phyloP scores from a whole-genome alignment of 2,113 vertebrate species.

The Eolophus roseicapilla region DNA sequence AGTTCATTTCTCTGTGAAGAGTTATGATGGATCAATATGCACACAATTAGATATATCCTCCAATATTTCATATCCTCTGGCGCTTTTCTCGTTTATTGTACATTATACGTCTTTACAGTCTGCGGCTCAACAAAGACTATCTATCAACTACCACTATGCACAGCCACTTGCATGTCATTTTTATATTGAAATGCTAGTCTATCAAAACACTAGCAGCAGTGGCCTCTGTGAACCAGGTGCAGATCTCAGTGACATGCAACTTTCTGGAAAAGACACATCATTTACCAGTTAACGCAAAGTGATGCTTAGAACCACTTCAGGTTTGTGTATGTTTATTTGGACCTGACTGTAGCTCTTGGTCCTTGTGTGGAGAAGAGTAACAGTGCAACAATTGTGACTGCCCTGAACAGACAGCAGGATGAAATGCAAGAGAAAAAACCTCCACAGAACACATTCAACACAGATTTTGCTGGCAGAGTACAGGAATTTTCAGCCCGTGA shows the following conservation, averaged over 20 bases:
- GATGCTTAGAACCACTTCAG: background rate
- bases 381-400: background rate
- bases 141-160: accelerated
- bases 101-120: background rate
- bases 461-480: background rate
- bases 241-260: background rate
- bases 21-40: accelerated
- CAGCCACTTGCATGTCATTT: accelerated
- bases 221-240: background rate
- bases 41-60: background rate
- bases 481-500: background rate
- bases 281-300: background rate
- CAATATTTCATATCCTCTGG: background rate
- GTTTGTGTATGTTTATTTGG: accelerated
- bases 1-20: background rate
- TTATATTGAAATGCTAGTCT: background rate
- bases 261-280: background rate
- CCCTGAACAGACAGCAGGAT: accelerated
- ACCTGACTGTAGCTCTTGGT: background rate
- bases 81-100: background rate
- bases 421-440: background rate
- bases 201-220: accelerated
- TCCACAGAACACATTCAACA: accelerated
- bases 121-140: background rate
- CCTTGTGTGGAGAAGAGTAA: accelerated